Percentiles rank a stretch among this genome's conserved stretches.
Evolutionary conservation across 2,113 vertebrate genomes (phyloP).

Genomic region (Spilogale gracilis): DNA sequence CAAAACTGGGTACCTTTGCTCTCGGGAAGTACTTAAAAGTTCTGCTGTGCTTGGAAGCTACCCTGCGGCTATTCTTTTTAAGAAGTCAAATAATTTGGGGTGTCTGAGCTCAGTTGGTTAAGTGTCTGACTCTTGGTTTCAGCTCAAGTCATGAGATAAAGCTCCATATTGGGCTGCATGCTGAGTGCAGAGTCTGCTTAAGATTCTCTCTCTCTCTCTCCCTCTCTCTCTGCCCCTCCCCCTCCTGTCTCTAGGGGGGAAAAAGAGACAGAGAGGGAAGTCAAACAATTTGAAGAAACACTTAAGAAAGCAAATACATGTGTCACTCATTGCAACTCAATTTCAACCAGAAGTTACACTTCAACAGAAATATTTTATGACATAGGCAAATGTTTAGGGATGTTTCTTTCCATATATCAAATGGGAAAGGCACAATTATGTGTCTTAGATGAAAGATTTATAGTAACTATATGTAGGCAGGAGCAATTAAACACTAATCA

Average conservation of each 20-base stretch:
- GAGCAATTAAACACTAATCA: constrained; percentile 31
- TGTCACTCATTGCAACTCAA: constrained; percentile 14
- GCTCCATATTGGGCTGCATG: not conserved
- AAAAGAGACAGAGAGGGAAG: not conserved
- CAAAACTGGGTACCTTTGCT: not conserved
- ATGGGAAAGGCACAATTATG: not conserved
- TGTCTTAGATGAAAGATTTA: constrained; percentile 13
- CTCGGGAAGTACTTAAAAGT: not conserved
- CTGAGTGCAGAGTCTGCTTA: not conserved
- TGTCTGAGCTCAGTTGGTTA: not conserved
- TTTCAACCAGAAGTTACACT: constrained; percentile 52
- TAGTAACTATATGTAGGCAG: not conserved
- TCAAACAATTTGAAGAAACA: constrained; percentile 1
- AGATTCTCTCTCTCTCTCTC: not conserved
- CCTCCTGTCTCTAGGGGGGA: not conserved
- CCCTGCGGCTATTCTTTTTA: not conserved
- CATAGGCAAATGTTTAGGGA: not conserved
- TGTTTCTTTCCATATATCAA: not conserved
- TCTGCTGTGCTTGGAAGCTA: not conserved
- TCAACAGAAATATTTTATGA: constrained; percentile 51
- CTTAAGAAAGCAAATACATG: constrained; percentile 13
- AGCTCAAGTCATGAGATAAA: not conserved
- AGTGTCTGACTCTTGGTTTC: not conserved
- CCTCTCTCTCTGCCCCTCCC: not conserved
- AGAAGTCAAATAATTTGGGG: constrained; percentile 16